Evolutionary conservation across 2,113 vertebrate genomes (phyloP).

Genomic region (Gallinago media): DNA sequence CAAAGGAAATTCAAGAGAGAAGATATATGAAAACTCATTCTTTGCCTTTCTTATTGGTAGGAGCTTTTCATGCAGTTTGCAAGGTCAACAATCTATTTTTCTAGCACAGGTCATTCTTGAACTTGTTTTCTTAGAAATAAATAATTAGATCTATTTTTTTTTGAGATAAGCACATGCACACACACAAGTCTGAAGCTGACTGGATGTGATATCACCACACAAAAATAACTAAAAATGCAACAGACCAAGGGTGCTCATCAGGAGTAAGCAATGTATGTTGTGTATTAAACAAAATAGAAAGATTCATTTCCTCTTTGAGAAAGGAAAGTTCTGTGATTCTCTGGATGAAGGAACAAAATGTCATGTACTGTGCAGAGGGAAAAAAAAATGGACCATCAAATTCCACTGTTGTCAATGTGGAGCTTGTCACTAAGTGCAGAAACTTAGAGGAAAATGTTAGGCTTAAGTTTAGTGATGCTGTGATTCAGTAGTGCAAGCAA

Average conservation of each 20-base stretch:
- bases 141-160: background rate
- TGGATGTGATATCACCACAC: background rate
- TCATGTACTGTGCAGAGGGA: background rate
- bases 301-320: background rate
- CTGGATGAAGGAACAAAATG: background rate
- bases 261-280: background rate
- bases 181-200: background rate
- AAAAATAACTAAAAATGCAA: background rate
- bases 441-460: background rate
- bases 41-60: background rate
- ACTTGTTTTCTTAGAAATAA: background rate
- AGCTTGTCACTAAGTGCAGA: background rate
- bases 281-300: background rate
- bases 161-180: background rate
- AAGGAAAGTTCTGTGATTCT: background rate
- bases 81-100: background rate
- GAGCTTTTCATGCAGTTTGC: background rate
- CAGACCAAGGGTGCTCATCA: background rate
- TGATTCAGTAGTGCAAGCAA: background rate
- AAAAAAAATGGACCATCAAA: background rate
- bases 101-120: background rate
- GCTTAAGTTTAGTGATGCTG: background rate
- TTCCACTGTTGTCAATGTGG: background rate
- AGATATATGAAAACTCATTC: background rate
- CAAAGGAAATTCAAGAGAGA: background rate